phyloP scores from a whole-genome alignment of 2,888 invertebrate genomes.

The Caenorhabditis sp. region DNA sequence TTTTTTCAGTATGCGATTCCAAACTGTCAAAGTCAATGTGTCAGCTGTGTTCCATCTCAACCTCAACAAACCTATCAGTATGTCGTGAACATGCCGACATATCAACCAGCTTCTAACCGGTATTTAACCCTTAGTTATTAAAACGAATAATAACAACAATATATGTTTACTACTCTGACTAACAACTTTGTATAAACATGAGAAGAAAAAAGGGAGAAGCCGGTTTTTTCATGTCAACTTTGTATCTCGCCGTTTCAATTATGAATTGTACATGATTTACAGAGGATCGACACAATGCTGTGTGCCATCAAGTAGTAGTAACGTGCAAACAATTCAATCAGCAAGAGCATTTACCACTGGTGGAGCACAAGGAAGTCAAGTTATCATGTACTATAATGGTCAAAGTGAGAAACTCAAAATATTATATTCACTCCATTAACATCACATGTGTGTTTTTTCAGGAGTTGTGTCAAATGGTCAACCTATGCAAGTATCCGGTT shows the following conservation, averaged over 20 bases:
- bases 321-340: slow-evolving; percentile 41
- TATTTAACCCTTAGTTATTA: slow-evolving; percentile 7
- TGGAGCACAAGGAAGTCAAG: slow-evolving; percentile 37
- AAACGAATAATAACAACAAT: not conserved
- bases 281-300: slow-evolving; percentile 14
- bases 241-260: not conserved
- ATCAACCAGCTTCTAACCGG: slow-evolving; percentile 16
- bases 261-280: not conserved
- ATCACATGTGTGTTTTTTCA: slow-evolving; percentile 10
- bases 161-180: not conserved
- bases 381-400: slow-evolving; percentile 40
- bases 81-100: slow-evolving; percentile 40
- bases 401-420: slow-evolving; percentile 15
- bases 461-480: slow-evolving; percentile 21
- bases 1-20: slow-evolving; percentile 42
- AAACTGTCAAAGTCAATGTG: slow-evolving; percentile 41
- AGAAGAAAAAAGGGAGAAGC: not conserved
- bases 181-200: too few relatives aligned
- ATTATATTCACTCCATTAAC: too few relatives aligned
- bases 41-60: slow-evolving; percentile 33
- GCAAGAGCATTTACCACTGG: slow-evolving; percentile 21
- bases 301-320: slow-evolving; percentile 12
- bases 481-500: slow-evolving; percentile 23
- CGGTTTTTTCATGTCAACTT: not conserved
- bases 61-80: slow-evolving; percentile 39